Base-by-base conservation (phyloP, 2,888 invertebrate genomes). In the Camponotus fellah region DNA sequence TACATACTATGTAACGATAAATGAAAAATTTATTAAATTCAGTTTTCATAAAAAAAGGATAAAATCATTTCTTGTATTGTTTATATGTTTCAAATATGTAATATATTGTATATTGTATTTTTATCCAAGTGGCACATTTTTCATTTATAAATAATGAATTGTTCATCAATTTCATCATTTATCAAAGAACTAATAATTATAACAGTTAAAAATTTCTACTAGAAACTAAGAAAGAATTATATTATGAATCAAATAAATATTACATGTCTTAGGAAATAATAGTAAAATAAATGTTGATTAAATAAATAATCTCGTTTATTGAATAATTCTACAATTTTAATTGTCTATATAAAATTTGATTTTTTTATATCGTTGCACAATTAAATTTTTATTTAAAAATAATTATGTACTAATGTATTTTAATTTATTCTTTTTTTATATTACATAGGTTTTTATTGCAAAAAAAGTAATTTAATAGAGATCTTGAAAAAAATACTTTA, bases 21-120 rank as follows among this genome's bases (percentile, higher is more conserved):
- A 84, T 90, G 86, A 88, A 9, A 14, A 21, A 37, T 71, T 69
- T 1, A 21, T 37, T 53, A 10, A 4, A 3, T 69, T 0, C 32
- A n/a, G 32, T n/a, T 4, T 71, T 71, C 1, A 56, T 21, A 56
- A 84, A 88, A 89, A 91, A 37, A 71, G 2, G 12, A 37, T 8
- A 71, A 2, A 21, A 32, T 34, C 92, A 93, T 93, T 93, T 93
- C 93, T 93, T 91, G 91, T 91, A 93, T 92, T 93, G 93, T 93
- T 91, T 92, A 93, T 92, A 92, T 92, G 92, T 90, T 90, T 84
- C 83, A 88, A 87, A 86, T 89, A 88, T 90, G 90, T 92, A 92
- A 93, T 93, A 92, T 92, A 92, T n/a, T 92, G 90, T 87, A 82
- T 26, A 40, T 21, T 26, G 2, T 10, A 17, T 46, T 12, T 66